A percentile compares a stretch with the other conserved stretches of the same genome.
Conservation (phyloP, 2,113 vertebrate genomes). For the Pseudopodoces humilis region DNA sequence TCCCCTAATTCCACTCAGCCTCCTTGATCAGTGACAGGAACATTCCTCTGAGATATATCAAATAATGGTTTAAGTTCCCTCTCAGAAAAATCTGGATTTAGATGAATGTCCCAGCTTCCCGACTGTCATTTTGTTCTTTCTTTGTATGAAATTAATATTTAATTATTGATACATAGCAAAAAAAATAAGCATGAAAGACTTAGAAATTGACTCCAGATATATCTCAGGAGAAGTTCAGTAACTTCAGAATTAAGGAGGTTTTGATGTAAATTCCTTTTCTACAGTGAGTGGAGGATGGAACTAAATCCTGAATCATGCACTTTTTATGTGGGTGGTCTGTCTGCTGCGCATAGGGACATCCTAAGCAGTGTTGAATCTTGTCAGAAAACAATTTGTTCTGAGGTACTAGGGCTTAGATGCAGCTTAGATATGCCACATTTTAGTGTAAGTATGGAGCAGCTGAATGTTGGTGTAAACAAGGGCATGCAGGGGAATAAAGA, state of each 20-base stretch:
- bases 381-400: neutral
- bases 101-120: neutral
- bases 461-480: neutral
- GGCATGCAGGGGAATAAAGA: neutral
- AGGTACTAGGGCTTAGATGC: neutral
- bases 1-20: neutral
- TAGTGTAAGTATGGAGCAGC: neutral
- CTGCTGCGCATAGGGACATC: rapidly evolving
- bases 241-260: neutral
- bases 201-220: neutral
- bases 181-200: neutral
- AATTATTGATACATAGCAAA: neutral
- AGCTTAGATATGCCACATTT: neutral
- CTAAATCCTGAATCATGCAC: neutral
- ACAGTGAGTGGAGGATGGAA: neutral
- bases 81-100: neutral
- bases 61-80: neutral
- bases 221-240: neutral
- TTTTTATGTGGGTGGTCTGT: neutral
- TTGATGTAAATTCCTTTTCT: neutral
- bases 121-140: neutral
- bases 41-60: neutral
- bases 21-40: neutral
- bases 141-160: neutral
- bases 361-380: neutral